These are phyloP conservation scores for Columba guinea DNA, from an alignment of 2,797 vertebrate genomes.

Conservation along the genomic window DNA sequence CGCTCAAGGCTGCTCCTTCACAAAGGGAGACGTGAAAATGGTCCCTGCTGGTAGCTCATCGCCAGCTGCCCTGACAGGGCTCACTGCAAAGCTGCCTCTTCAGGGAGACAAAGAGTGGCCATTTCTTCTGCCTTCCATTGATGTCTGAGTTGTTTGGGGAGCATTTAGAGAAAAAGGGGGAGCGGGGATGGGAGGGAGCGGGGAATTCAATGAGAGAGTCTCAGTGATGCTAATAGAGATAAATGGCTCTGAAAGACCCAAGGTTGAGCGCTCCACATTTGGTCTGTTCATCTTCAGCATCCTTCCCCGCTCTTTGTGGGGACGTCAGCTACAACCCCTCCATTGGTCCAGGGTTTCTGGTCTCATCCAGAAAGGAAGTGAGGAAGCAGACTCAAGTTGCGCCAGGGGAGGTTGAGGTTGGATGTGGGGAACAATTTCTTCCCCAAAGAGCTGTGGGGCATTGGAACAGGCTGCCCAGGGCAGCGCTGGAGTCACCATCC, in stretches of 20 bases:
- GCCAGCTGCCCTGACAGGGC: background rate
- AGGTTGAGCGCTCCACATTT: background rate
- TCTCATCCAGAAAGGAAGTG: too few species aligned
- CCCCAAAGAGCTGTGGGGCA: too few species aligned
- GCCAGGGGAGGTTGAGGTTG: too few species aligned
- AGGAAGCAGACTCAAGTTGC: too few species aligned
- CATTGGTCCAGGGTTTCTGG: rapidly evolving
- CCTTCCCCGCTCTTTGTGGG: background rate
- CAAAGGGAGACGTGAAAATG: constrained; percentile 4
- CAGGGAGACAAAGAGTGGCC: background rate
- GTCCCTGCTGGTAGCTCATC: background rate
- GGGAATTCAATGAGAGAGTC: background rate
- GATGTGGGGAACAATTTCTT: too few species aligned
- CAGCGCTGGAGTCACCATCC: too few species aligned
- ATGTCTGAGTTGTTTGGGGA: background rate
- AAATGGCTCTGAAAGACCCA: background rate
- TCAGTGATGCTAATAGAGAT: background rate
- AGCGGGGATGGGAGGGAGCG: background rate
- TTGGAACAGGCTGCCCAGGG: too few species aligned
- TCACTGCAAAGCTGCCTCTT: background rate
- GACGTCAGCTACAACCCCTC: background rate
- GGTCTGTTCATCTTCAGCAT: rapidly evolving
- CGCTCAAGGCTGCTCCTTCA: constrained; percentile 7
- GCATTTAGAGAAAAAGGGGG: background rate
- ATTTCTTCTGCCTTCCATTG: background rate